A percentile compares a stretch with the other conserved stretches of the same genome.
Conservation (phyloP, 2,888 invertebrate genomes). For the Andrena bicolor region DNA sequence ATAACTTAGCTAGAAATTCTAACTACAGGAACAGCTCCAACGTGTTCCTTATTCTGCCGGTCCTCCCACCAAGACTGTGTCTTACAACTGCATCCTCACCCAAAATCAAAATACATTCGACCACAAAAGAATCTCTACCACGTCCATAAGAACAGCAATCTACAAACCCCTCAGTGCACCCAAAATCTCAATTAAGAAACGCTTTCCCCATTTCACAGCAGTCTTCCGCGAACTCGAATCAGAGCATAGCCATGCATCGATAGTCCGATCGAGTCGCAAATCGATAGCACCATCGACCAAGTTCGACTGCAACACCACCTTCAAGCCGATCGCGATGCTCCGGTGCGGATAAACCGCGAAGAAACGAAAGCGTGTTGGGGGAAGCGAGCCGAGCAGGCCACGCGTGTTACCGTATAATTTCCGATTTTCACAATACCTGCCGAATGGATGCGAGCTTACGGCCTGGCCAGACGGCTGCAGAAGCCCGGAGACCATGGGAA, state of each 20-base stretch:
- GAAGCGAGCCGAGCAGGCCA: conserved; percentile 2
- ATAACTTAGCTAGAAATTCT: no score
- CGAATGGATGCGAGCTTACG: conserved; percentile 42
- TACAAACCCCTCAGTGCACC: background rate
- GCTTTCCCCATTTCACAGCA: background rate
- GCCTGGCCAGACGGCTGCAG: background rate
- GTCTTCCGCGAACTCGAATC: background rate
- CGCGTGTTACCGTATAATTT: conserved; percentile 61
- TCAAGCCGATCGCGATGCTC: conserved; percentile 23
- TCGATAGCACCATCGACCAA: conserved; percentile 1
- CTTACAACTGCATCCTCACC: no score
- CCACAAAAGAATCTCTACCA: no score
- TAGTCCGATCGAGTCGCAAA: background rate
- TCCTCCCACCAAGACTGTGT: no score
- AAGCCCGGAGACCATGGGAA: conserved; percentile 27
- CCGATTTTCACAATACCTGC: conserved; percentile 55
- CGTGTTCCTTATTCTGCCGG: no score
- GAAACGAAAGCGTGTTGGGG: conserved; percentile 36
- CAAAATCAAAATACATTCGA: no score
- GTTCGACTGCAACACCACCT: background rate
- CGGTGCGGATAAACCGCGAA: conserved; percentile 32
- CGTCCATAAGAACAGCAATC: no score
- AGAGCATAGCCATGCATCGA: background rate
- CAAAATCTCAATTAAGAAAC: background rate
- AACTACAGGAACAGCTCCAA: no score